Conservation (phyloP, 2,113 vertebrate genomes). For the Chamaea fasciata region DNA sequence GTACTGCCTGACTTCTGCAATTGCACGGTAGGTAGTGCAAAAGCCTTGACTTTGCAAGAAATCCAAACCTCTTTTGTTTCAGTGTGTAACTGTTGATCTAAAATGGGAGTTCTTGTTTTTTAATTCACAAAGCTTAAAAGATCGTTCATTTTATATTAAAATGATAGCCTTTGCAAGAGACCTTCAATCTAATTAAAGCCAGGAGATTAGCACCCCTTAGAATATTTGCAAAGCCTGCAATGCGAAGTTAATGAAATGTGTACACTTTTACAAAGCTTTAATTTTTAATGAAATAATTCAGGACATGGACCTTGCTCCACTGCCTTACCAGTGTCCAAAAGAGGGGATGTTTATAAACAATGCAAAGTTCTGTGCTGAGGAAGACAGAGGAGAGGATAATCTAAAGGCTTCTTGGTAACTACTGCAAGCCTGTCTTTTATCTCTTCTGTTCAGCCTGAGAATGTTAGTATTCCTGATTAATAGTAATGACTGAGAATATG, state of each 20-base stretch:
- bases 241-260: slow-evolving; percentile 75
- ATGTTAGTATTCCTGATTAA: neutral
- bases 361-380: neutral
- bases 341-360: slow-evolving; percentile 43
- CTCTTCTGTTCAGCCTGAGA: neutral
- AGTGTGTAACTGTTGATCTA: slow-evolving; percentile 53
- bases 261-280: slow-evolving; percentile 75
- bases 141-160: slow-evolving; percentile 71
- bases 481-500: neutral
- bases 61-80: neutral
- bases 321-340: slow-evolving; percentile 20
- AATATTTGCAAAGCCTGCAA: slow-evolving; percentile 76
- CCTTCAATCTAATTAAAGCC: slow-evolving; percentile 77
- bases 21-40: neutral
- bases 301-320: neutral
- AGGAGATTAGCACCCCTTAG: slow-evolving; percentile 71
- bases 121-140: slow-evolving; percentile 67
- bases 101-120: slow-evolving; percentile 68
- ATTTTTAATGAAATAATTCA: slow-evolving; percentile 76
- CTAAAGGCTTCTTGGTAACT: neutral
- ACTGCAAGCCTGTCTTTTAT: neutral
- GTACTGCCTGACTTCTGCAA: neutral
- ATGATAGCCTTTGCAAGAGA: slow-evolving; percentile 75
- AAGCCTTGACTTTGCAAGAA: neutral
- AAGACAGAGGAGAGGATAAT: neutral